These are phyloP conservation scores for Drosophila tani DNA, from an alignment of 1,140 invertebrate species.

Conservation along the genomic window DNA sequence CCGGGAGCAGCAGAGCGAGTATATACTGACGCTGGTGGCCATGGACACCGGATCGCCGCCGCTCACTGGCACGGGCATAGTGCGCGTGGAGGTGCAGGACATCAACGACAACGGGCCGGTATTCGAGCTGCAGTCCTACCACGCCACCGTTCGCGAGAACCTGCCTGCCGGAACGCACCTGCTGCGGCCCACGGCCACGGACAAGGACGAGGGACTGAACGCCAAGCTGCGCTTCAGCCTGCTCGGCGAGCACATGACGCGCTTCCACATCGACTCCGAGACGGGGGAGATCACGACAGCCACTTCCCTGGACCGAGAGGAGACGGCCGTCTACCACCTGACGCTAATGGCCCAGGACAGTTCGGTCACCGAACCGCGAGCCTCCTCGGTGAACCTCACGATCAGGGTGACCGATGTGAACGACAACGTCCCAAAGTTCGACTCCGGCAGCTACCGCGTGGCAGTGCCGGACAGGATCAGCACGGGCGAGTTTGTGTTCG, in stretches of 20 bases:
- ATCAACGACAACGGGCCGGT: constrained; percentile 96
- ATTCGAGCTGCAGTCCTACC: constrained; percentile 92
- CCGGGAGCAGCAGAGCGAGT: constrained; percentile 92
- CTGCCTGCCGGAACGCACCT: constrained; percentile 90
- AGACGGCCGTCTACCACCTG: constrained; percentile 90
- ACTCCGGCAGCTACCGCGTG: constrained; percentile 89
- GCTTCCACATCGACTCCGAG: constrained; percentile 90
- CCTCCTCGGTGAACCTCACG: constrained; percentile 92
- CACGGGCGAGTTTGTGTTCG: constrained; percentile 94
- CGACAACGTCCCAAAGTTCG: constrained; percentile 94
- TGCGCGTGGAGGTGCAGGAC: constrained; percentile 95
- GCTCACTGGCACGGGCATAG: constrained; percentile 93
- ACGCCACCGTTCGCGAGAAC: constrained; percentile 92
- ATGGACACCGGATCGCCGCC: constrained; percentile 97
- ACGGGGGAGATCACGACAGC: constrained; percentile 91
- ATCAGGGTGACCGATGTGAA: constrained; percentile 93
- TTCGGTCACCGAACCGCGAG: constrained; percentile 91
- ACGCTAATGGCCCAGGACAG: constrained; percentile 95
- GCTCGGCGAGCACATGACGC: constrained; percentile 91
- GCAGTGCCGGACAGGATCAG: constrained; percentile 92
- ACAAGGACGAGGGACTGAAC: constrained; percentile 93
- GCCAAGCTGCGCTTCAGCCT: constrained; percentile 93
- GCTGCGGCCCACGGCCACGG: constrained; percentile 90
- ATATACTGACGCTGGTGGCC: constrained; percentile 93
- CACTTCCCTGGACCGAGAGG: constrained; percentile 91